Percentiles rank a stretch among this genome's conserved stretches.
phyloP scores from a whole-genome alignment of 2,888 invertebrate genomes.

The Nasonia oneida region DNA sequence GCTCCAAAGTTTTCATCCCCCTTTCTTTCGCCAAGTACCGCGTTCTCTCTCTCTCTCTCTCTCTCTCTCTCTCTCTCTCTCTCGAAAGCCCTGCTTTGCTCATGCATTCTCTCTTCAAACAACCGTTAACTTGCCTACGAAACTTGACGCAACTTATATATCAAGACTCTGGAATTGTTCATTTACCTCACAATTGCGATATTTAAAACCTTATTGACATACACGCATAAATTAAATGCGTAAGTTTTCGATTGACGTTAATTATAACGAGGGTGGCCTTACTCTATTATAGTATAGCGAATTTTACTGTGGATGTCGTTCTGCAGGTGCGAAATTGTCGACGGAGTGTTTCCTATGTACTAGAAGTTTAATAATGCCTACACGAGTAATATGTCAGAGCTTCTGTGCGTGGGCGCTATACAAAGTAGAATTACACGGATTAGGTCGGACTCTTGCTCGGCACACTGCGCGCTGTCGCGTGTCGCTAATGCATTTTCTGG shows the following conservation, averaged over 20 bases:
- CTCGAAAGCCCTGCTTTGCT: neutral
- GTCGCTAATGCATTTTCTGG: neutral
- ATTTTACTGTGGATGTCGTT: neutral
- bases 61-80: neutral
- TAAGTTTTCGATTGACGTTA: neutral
- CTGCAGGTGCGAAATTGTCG: neutral
- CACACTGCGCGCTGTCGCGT: neutral
- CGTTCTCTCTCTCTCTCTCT: neutral
- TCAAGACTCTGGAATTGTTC: neutral
- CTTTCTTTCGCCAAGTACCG: neutral
- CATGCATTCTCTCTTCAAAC: neutral
- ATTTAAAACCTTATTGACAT: neutral
- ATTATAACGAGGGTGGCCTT: neutral
- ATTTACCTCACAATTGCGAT: neutral
- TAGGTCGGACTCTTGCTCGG: neutral
- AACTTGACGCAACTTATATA: neutral
- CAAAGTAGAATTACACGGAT: neutral
- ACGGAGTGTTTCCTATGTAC: neutral
- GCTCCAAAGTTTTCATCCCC: slow-evolving; percentile 21
- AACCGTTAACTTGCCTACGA: slow-evolving; percentile 5
- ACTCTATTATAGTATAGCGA: neutral
- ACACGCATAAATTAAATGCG: neutral
- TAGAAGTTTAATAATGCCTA: neutral
- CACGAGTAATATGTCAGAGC: neutral
- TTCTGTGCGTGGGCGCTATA: neutral